Conservation (phyloP, 2,113 vertebrate species). For the Ceratotherium simum region DNA sequence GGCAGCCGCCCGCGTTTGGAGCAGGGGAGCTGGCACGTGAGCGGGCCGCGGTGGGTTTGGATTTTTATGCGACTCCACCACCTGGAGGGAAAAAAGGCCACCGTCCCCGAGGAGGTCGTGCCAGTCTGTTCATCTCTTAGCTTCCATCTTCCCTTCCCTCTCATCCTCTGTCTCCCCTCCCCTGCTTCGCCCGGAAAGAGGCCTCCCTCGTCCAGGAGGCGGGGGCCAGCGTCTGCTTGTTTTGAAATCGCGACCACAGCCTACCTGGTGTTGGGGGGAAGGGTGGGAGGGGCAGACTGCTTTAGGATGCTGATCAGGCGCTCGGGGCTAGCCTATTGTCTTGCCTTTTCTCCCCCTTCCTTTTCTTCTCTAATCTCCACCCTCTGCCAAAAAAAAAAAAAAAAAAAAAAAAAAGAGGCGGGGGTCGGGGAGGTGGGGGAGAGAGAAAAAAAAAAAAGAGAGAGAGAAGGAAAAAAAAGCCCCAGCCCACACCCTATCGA, state of each 20-base stretch:
- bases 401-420: not conserved
- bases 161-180: not conserved
- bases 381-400: not conserved
- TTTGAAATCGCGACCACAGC: slow-evolving; percentile 33
- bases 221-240: not conserved
- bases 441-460: not conserved
- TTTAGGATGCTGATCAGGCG: slow-evolving; percentile 68
- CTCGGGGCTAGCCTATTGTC: slow-evolving; percentile 75
- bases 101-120: not conserved
- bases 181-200: not conserved
- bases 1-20: not conserved
- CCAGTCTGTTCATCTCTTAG: not conserved
- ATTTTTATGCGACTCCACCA: not conserved
- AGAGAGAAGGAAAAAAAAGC: not conserved
- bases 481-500: slow-evolving; percentile 62
- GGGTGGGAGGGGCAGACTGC: slow-evolving; percentile 30
- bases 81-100: not conserved
- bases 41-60: not conserved
- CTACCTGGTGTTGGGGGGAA: slow-evolving; percentile 60
- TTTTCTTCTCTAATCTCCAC: slow-evolving; percentile 57
- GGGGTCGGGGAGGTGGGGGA: no score
- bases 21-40: not conserved
- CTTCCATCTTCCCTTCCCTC: not conserved
- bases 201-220: not conserved
- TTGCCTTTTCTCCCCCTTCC: slow-evolving; percentile 42